These are phyloP conservation scores for Urocyon cinereoargenteus DNA, from an alignment of 2,797 vertebrate species.

Conservation along the genomic window DNA sequence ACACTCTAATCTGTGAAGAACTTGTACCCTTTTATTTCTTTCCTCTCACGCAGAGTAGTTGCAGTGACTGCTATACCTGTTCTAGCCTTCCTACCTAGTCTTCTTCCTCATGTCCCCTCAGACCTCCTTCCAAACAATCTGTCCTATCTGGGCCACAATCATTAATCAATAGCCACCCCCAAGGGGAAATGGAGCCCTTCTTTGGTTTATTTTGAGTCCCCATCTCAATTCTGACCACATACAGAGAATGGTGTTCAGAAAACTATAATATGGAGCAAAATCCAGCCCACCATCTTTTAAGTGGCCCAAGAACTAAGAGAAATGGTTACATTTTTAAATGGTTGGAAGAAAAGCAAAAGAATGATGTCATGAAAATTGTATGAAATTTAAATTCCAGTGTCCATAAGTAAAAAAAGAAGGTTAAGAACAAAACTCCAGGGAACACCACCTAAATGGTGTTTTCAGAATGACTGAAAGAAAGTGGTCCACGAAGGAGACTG, in stretches of 20 bases:
- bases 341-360: background rate
- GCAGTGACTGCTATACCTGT: background rate
- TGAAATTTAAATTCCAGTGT: slow-evolving; percentile 48
- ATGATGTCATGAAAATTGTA: slow-evolving; percentile 38
- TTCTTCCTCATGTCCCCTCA: background rate
- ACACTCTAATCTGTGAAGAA: background rate
- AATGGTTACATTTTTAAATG: slow-evolving; percentile 56
- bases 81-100: background rate
- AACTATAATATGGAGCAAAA: background rate
- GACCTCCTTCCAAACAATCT: background rate
- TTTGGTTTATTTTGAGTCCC: background rate
- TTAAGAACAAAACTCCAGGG: slow-evolving; percentile 15
- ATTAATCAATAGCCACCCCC: background rate
- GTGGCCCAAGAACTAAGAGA: background rate
- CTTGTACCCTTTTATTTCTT: background rate
- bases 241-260: background rate
- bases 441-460: background rate
- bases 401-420: slow-evolving; percentile 34
- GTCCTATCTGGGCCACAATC: background rate
- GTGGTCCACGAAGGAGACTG: background rate
- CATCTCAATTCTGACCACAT: slow-evolving; percentile 12
- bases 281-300: slow-evolving; percentile 10
- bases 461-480: background rate
- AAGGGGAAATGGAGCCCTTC: background rate
- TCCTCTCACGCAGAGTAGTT: background rate